phyloP scores from a whole-genome alignment of 1,140 invertebrate species.

The Drosophila trapezifrons region DNA sequence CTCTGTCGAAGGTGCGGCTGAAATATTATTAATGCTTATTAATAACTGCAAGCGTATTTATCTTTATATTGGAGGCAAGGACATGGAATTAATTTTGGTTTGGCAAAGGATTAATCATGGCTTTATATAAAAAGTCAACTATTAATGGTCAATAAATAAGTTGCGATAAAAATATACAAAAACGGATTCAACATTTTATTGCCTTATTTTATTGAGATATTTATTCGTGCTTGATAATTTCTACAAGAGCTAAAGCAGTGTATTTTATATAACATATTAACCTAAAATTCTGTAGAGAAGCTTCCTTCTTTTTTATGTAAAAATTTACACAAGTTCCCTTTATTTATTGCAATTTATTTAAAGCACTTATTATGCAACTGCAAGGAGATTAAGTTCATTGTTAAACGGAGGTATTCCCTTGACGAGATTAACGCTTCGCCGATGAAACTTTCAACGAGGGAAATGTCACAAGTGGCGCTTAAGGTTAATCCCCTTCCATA shows the following conservation, averaged over 20 bases:
- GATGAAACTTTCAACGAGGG: conserved; percentile 2
- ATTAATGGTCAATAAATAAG: conserved; percentile 4
- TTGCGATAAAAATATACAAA: conserved; percentile 5
- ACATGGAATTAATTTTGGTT: conserved; percentile 5
- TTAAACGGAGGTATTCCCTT: conserved; percentile 6
- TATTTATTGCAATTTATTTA: not conserved
- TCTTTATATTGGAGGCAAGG: not conserved
- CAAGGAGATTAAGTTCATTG: conserved; percentile 13
- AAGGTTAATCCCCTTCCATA: not conserved
- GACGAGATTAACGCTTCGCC: conserved; percentile 6
- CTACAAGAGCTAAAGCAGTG: not conserved
- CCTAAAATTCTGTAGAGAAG: not conserved
- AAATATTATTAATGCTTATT: conserved; percentile 1
- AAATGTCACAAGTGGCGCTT: conserved; percentile 28
- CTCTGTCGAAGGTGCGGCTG: conserved; percentile 9
- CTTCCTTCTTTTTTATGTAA: not conserved
- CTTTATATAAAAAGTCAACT: no score
- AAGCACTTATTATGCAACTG: not conserved
- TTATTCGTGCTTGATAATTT: not conserved
- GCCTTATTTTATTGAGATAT: not conserved
- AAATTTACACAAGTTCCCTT: not conserved
- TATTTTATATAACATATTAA: conserved; percentile 7
- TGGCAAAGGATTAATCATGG: not conserved
- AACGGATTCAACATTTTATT: not conserved
- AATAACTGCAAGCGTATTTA: not conserved